Conservation (phyloP, 2,888 invertebrate genomes). For the Alsophila aescularia region DNA sequence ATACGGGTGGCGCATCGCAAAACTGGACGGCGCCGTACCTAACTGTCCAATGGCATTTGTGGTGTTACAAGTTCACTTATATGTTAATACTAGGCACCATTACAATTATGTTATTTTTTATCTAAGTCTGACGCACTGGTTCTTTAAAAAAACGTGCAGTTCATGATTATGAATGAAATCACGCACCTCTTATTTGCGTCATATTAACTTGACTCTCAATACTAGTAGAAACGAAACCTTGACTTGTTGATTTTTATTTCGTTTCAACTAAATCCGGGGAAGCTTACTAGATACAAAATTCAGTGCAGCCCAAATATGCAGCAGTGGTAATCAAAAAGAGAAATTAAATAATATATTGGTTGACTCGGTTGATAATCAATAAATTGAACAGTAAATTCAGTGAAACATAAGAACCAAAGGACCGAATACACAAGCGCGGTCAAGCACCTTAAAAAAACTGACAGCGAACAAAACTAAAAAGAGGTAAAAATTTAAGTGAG, state of each 20-base stretch:
- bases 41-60: constrained; percentile 78
- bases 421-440: too few relatives aligned
- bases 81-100: constrained; percentile 35
- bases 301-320: too few relatives aligned
- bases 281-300: not conserved
- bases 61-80: constrained; percentile 51
- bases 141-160: constrained; percentile 15
- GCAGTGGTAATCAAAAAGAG: too few relatives aligned
- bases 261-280: not conserved
- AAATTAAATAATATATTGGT: too few relatives aligned
- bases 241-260: not conserved
- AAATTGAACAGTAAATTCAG: too few relatives aligned
- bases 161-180: constrained; percentile 19
- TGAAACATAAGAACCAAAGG: too few relatives aligned
- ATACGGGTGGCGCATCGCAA: constrained; percentile 78
- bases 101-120: constrained; percentile 24
- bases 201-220: not conserved
- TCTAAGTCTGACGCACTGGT: constrained; percentile 14
- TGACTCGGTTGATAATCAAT: too few relatives aligned
- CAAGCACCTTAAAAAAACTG: too few relatives aligned
- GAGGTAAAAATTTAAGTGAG: too few relatives aligned
- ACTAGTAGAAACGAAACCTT: constrained; percentile 11
- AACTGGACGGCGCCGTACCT: constrained; percentile 74
- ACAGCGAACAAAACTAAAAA: too few relatives aligned
- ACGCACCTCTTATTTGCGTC: constrained; percentile 16